Evolutionary conservation across 1,140 invertebrate species (phyloP), one percentile per base, ranked within the genome.

Genomic region (Aphelenchoides besseyi): DNA sequence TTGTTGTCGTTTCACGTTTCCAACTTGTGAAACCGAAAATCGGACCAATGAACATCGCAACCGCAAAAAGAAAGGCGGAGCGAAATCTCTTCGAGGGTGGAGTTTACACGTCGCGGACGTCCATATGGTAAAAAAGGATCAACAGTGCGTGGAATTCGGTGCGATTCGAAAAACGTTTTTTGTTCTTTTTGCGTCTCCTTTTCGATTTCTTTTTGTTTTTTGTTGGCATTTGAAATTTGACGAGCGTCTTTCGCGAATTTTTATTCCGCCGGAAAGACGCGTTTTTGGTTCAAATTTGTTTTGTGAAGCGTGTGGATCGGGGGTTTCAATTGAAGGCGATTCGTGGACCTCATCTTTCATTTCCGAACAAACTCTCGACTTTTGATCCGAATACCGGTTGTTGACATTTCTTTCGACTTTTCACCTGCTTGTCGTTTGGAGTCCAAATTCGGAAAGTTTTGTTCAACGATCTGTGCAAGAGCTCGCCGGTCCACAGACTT

Each of bases 161-260:
- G n/a, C n/a, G n/a, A n/a, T n/a, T n/a, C n/a, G n/a, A n/a, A n/a
- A n/a, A n/a, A n/a, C n/a, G n/a, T n/a, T 48, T 48, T 48, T 48
- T 48, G 41, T 48, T 48, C 41, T 12, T 48, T 48, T 48, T 48
- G 12, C 41, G 41, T 23, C 41, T 48, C 23, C 41, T 48, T 48
- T 48, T n/a, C n/a, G n/a, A 48, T 48, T 48, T 48, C 23, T 48
- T 48, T 48, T 48, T 48, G 23, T 48, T 48, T 23, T 48, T 48
- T 48, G 41, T 48, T 48, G 41, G 41, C 41, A 48, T 48, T 48
- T 48, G 41, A 48, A 48, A 48, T 48, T 48, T 48, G 41, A 48
- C 41, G 41, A 48, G 41, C 41, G 41, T 12, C 41, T 12, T 12
- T 23, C 12, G 41, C 41, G 41, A 23, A 16, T 48, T 48, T 23